These are phyloP conservation scores for Eubasilissa regina DNA, from an alignment of 1,140 invertebrate genomes.

Conservation along the genomic window DNA sequence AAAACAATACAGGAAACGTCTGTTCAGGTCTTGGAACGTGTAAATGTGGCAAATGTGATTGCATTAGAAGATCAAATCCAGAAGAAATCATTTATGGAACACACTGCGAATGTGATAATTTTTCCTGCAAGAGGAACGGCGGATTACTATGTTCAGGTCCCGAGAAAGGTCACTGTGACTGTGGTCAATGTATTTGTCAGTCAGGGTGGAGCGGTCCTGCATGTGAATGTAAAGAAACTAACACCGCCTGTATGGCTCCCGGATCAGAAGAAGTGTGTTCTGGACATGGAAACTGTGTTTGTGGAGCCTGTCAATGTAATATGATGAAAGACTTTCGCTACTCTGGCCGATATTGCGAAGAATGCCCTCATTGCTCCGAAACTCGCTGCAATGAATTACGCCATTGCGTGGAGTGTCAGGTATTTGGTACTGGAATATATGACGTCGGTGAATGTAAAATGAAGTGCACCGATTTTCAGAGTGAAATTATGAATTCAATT, in stretches of 20 bases:
- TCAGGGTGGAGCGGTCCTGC: conserved; percentile 75
- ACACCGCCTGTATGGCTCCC: conserved; percentile 75
- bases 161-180: conserved; percentile 76
- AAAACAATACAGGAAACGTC: conserved; percentile 74
- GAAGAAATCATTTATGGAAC: conserved; percentile 72
- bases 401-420: conserved; percentile 83
- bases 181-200: conserved; percentile 78
- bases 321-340: conserved; percentile 71
- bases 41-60: conserved; percentile 78
- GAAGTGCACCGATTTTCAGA: conserved; percentile 72
- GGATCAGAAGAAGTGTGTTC: conserved; percentile 75
- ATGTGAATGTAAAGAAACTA: conserved; percentile 79
- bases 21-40: conserved; percentile 78
- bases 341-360: conserved; percentile 77
- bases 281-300: conserved; percentile 76
- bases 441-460: conserved; percentile 69
- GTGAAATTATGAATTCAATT: conserved; percentile 52
- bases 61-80: conserved; percentile 69
- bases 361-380: conserved; percentile 69
- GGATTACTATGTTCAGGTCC: conserved; percentile 78
- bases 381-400: conserved; percentile 80
- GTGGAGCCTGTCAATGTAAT: conserved; percentile 77
- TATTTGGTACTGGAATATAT: conserved; percentile 78
- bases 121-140: conserved; percentile 77
- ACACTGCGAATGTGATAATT: conserved; percentile 85